Evolutionary conservation across 2,113 vertebrate genomes (phyloP).

Genomic region (Willisornis vidua): DNA sequence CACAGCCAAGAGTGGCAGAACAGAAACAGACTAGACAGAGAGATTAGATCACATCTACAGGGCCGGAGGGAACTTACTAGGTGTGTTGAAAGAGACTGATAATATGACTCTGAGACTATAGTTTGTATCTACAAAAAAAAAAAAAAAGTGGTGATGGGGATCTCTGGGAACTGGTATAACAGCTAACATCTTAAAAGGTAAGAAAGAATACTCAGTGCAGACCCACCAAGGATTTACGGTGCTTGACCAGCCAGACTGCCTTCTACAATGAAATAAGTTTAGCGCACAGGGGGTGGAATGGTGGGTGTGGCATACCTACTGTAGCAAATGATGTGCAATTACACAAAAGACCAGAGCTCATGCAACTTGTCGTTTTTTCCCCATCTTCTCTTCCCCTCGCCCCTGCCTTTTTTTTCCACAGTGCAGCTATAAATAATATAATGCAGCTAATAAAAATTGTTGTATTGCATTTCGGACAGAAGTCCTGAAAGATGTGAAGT

Average conservation of each 20-base stretch:
- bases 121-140: neutral
- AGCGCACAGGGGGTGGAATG: neutral
- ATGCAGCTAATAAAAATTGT: neutral
- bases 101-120: neutral
- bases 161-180: neutral
- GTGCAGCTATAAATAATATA: neutral
- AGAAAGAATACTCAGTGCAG: neutral
- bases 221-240: neutral
- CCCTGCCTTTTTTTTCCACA: fast-evolving
- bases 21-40: neutral
- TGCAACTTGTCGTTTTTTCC: neutral
- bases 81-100: neutral
- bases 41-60: neutral
- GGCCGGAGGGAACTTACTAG: neutral
- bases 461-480: neutral
- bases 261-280: neutral
- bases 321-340: neutral
- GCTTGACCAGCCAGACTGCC: neutral
- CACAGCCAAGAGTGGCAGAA: neutral
- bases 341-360: neutral
- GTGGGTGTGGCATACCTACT: neutral
- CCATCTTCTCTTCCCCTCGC: fast-evolving
- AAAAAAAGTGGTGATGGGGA: neutral
- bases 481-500: neutral
- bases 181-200: neutral